phyloP scores from a whole-genome alignment of 2,113 vertebrate species.

The Pteropus alecto region DNA sequence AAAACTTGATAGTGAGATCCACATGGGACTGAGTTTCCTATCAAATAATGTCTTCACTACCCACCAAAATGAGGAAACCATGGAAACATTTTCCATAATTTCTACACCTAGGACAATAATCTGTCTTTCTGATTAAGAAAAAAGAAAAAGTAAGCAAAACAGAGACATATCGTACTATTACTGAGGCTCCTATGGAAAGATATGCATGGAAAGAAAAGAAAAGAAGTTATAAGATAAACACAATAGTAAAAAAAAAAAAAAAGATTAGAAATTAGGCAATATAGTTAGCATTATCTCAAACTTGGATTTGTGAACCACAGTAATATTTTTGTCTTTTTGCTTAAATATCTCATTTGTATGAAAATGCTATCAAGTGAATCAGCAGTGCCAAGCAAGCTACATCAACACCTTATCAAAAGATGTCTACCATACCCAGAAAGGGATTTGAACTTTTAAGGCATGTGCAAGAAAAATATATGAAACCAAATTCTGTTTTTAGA shows the following conservation, averaged over 20 bases:
- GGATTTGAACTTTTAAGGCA: neutral
- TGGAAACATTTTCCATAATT: neutral
- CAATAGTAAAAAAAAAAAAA: neutral
- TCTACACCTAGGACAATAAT: neutral
- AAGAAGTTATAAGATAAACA: neutral
- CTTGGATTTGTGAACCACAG: neutral
- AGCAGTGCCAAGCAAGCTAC: neutral
- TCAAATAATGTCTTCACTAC: neutral
- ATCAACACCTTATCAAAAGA: neutral
- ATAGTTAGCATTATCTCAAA: neutral
- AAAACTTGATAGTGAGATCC: neutral
- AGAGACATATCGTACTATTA: neutral
- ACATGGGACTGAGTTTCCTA: neutral
- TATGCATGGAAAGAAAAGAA: neutral
- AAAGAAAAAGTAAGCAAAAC: neutral
- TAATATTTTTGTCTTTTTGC: neutral
- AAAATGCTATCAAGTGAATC: neutral
- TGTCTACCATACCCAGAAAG: neutral
- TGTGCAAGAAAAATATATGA: neutral
- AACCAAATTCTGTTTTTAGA: constrained; percentile 5
- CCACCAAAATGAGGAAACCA: neutral
- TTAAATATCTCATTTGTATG: neutral
- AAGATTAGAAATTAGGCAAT: neutral
- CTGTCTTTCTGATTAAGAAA: neutral
- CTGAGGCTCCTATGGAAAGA: neutral